Conservation (phyloP, 2,113 vertebrate genomes). For the Balaeniceps rex region DNA sequence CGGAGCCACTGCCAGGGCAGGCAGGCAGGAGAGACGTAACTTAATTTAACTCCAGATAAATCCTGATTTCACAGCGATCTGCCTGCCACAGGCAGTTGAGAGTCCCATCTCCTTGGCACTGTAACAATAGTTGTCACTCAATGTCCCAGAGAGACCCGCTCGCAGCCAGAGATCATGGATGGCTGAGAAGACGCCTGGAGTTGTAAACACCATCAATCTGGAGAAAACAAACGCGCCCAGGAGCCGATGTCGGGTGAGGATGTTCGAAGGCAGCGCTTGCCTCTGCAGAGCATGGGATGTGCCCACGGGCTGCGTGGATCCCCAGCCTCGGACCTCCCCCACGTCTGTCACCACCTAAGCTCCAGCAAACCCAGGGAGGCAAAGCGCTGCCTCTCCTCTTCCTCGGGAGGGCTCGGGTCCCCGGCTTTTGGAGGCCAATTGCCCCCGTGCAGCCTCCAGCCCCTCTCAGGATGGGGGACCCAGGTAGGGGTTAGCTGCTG, state of each 20-base stretch:
- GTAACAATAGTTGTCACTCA: slow-evolving; percentile 15
- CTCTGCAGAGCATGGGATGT: background rate
- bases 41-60: slow-evolving; percentile 14
- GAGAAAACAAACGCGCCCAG: background rate
- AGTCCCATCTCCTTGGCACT: slow-evolving; percentile 30
- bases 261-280: rapidly evolving
- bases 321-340: background rate
- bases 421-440: background rate
- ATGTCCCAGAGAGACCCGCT: background rate
- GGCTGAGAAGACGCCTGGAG: background rate
- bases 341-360: background rate
- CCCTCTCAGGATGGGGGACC: no score
- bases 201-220: slow-evolving; percentile 18
- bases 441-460: background rate
- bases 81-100: background rate
- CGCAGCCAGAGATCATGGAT: background rate
- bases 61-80: background rate
- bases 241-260: background rate
- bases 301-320: rapidly evolving
- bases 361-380: background rate
- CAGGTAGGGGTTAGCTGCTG: background rate
- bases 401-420: rapidly evolving
- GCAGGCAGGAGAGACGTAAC: background rate
- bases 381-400: background rate
- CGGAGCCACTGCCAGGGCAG: background rate